Base-by-base conservation (phyloP, 2,888 invertebrate species). In the Clunio marinus region DNA sequence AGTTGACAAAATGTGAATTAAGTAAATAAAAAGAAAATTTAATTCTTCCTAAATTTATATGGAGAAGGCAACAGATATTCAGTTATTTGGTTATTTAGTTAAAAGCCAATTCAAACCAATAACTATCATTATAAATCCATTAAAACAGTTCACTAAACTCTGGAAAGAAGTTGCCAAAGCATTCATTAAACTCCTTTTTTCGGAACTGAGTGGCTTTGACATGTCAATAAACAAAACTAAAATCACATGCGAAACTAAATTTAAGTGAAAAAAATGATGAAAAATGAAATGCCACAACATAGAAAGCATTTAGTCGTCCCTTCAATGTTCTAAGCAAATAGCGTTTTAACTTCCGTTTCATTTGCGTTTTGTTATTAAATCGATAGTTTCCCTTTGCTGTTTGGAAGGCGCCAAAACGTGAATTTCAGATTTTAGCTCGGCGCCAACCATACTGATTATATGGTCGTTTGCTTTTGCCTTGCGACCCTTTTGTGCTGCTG, bases 331-430 rank as follows among this genome's bases (percentile, higher is more conserved):
- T 27, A 22, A 57, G 7, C 8, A 13, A 45, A 15, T 24, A 41
- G 63, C 63, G 28, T 25, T 17, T 32, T 24, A 24, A 35, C 66
- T 66, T 66, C 66, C 66, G 66, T 66, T 66, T 66, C 66, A 66
- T 66, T 66, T 66, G 66, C 66, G 35, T 66, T 63, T 45, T 51
- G 45, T 35, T 66, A 66, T 66, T 66, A 55, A 66, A 66, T 66
- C 66, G 45, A 66, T 66, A 66, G 3, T 51, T 55, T 55, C 66
- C 22, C 25, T 66, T 45, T 10, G 4, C 5, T 51, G 20, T 55
- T 32, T 55, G 28, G 55, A 51, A 66, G 66, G 66, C 66, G 66
- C 66, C 66, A 66, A 66, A 66, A 55, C 28, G 66, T 13, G 55
- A 32, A 51, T 66, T 66, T 46, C 27, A 22, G 35, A 66, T 66